These are phyloP conservation scores for Sander lucioperca DNA, from an alignment of 2,113 vertebrate genomes.

Conservation along the genomic window DNA sequence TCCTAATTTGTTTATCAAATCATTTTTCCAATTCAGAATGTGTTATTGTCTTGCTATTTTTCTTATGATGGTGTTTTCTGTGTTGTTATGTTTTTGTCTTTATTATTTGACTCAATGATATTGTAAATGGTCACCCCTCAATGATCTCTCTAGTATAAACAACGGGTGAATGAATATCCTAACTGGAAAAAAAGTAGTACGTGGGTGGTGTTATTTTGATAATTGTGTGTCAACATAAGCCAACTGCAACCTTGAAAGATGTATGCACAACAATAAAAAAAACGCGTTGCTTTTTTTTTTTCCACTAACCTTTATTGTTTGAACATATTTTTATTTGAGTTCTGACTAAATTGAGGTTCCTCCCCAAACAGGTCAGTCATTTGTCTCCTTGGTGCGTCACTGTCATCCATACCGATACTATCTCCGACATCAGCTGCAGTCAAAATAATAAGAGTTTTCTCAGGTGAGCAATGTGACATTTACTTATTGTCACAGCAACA, in stretches of 20 bases:
- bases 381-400: not conserved
- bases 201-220: not conserved
- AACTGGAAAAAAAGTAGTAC: not conserved
- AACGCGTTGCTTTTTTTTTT: not conserved
- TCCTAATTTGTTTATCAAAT: too few relatives aligned
- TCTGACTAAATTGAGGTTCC: not conserved
- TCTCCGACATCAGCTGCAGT: not conserved
- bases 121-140: too few relatives aligned
- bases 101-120: too few relatives aligned
- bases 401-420: not conserved
- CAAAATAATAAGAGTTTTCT: slow-evolving; percentile 25
- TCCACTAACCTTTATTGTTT: not conserved
- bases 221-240: not conserved
- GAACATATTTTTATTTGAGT: not conserved
- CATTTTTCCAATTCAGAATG: too few relatives aligned
- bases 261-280: not conserved
- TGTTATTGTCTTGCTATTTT: too few relatives aligned
- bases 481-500: slow-evolving; percentile 14
- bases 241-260: not conserved
- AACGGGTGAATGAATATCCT: too few relatives aligned
- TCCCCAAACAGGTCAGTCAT: not conserved
- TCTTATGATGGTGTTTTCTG: too few relatives aligned
- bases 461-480: slow-evolving; percentile 52
- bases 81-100: too few relatives aligned
- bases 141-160: too few relatives aligned